These are phyloP conservation scores for Drosophila anomalata DNA, from an alignment of 2,888 invertebrate species.

Conservation along the genomic window DNA sequence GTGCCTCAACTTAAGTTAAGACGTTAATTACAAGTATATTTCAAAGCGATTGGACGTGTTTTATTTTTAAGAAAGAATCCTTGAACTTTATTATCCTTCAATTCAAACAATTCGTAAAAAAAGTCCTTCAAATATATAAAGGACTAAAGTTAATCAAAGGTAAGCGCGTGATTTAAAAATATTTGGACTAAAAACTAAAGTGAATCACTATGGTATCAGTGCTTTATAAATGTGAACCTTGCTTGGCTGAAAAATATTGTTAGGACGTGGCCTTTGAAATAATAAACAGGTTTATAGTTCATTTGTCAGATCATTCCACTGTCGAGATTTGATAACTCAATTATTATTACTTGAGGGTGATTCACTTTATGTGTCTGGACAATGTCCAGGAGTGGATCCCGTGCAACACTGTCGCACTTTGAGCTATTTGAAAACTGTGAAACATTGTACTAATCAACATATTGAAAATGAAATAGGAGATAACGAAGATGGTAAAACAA, in stretches of 20 bases:
- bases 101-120: background rate
- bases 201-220: background rate
- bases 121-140: background rate
- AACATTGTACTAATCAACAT: background rate
- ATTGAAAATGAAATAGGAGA: background rate
- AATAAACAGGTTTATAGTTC: background rate
- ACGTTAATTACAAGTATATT: background rate
- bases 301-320: conserved; percentile 1
- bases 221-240: background rate
- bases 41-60: background rate
- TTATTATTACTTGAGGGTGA: background rate
- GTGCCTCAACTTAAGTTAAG: background rate
- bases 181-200: background rate
- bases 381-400: background rate
- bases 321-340: background rate
- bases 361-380: conserved; percentile 12
- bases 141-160: background rate
- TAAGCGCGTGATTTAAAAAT: background rate
- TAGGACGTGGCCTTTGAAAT: background rate
- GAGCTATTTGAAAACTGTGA: background rate
- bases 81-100: background rate
- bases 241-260: background rate
- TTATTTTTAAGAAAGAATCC: background rate
- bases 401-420: background rate
- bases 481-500: background rate